Evolutionary conservation across 2,113 vertebrate genomes (phyloP).

Genomic region (Fulmarus glacialis): DNA sequence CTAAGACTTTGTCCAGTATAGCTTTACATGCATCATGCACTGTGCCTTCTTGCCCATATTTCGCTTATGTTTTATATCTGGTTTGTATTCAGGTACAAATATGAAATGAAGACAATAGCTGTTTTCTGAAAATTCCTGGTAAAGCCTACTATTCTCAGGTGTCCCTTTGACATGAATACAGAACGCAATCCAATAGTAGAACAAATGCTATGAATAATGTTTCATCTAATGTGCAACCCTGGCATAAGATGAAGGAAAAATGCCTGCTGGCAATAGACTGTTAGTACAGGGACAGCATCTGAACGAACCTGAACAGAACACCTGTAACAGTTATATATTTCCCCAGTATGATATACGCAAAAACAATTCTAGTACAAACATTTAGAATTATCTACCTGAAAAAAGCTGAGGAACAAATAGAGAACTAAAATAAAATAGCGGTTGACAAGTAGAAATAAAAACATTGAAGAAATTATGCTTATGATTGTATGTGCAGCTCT

Average conservation of each 20-base stretch:
- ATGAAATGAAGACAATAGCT: constrained; percentile 4
- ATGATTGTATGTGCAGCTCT: background rate
- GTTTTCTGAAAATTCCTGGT: constrained; percentile 23
- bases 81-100: background rate
- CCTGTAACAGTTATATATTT: background rate
- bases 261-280: background rate
- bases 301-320: background rate
- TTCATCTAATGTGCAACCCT: background rate
- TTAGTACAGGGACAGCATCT: background rate
- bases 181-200: background rate
- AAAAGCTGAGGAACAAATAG: background rate
- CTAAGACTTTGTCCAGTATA: background rate
- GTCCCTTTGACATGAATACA: constrained; percentile 3
- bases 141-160: background rate
- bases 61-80: constrained; percentile 8
- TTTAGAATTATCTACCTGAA: background rate
- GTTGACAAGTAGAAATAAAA: background rate
- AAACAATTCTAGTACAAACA: background rate
- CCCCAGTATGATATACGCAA: background rate
- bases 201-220: background rate
- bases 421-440: background rate
- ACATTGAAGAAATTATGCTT: background rate
- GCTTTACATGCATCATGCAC: background rate
- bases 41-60: background rate
- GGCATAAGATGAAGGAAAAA: background rate